Percentiles rank a stretch among this genome's conserved stretches.
Conservation (phyloP, 2,797 vertebrate genomes). For the Halcyon badia region DNA sequence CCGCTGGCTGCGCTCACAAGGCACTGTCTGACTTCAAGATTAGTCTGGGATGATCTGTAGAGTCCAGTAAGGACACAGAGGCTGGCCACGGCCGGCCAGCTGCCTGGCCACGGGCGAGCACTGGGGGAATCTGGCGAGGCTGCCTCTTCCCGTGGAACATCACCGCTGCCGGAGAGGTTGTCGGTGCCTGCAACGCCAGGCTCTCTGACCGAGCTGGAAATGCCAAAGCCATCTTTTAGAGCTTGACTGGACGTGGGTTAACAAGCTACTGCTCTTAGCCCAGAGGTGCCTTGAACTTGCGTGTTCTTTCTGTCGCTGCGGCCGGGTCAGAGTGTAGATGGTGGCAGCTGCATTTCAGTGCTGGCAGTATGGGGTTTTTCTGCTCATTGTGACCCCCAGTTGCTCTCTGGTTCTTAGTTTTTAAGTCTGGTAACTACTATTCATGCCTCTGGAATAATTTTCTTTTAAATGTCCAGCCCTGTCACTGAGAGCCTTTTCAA, state of each 20-base stretch:
- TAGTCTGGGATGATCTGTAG: constrained; percentile 14
- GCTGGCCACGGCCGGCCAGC: not conserved
- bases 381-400: accelerated
- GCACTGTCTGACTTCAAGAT: constrained; percentile 34
- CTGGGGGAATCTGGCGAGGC: not conserved
- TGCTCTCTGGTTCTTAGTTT: not conserved
- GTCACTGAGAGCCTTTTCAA: not conserved
- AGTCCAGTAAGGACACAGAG: not conserved
- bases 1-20: constrained; percentile 8
- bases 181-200: accelerated
- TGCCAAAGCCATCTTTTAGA: not conserved
- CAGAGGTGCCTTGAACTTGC: not conserved
- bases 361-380: not conserved
- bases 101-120: not conserved
- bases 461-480: not conserved
- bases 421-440: not conserved
- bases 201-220: not conserved
- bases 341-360: not conserved
- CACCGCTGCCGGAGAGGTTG: not conserved
- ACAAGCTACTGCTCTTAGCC: not conserved
- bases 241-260: not conserved
- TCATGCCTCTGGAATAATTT: not conserved
- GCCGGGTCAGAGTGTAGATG: not conserved
- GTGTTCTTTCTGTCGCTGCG: not conserved
- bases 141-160: not conserved